These are phyloP conservation scores for Oreochromis grahami DNA, from an alignment of 2,797 vertebrate genomes.

Conservation along the genomic window DNA sequence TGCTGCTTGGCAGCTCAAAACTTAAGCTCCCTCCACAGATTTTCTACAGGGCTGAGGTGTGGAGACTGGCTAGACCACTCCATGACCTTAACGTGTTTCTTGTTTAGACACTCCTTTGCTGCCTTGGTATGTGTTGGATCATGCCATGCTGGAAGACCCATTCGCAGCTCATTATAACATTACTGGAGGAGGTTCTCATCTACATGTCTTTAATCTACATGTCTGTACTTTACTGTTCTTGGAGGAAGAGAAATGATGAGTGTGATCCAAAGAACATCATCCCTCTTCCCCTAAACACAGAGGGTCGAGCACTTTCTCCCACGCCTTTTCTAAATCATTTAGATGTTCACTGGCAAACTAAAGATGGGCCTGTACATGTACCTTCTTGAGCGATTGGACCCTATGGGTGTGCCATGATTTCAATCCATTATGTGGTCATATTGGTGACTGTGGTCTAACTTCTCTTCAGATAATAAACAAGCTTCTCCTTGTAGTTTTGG, in stretches of 20 bases:
- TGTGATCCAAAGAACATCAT: neutral
- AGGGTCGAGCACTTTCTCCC: neutral
- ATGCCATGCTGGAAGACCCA: neutral
- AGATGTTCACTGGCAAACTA: neutral
- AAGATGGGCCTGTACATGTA: neutral
- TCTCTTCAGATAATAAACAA: neutral
- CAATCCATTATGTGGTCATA: neutral
- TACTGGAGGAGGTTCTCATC: neutral
- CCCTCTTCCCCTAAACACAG: neutral
- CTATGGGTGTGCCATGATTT: neutral
- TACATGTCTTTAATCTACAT: no score
- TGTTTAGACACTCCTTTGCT: neutral
- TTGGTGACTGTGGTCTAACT: neutral
- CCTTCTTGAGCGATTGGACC: neutral
- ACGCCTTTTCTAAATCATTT: neutral
- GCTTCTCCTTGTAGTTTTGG: neutral
- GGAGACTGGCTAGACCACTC: neutral
- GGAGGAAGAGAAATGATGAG: neutral
- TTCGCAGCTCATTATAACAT: neutral
- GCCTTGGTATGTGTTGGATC: neutral
- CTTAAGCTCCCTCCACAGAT: neutral
- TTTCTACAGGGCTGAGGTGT: neutral
- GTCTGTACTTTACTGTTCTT: neutral
- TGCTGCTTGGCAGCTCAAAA: neutral
- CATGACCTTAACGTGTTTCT: neutral